Evolutionary conservation across 2,888 invertebrate genomes (phyloP), one percentile per base, ranked within the genome.

Genomic region (Scaptomyza flava): DNA sequence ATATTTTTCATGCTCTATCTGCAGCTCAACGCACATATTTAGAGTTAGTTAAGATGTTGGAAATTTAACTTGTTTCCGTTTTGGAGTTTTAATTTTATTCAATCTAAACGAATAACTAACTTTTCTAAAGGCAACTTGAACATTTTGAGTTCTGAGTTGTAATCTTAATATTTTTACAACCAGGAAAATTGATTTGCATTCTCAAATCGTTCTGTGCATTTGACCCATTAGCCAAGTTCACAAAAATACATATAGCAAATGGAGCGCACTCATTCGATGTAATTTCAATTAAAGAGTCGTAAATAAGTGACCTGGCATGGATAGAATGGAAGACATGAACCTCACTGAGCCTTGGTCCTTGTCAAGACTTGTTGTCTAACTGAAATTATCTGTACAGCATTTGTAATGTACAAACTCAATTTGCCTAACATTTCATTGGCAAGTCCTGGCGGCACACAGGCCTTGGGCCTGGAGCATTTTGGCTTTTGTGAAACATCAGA

Each of bases 361-460:
- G 47, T 58, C 48, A 17, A 11, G 47, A 45, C 50, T 78, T 75
- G 71, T 68, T 77, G 69, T 65, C 62, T 52, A 66, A 62, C 74
- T 69, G 52, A 79, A 79, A 77, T 82, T 69, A 81, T 83, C 75
- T 75, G 81, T 71, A 48, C 61, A 77, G 78, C 81, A 83, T 83
- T 86, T 86, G 75, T 69, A 78, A 83, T 81, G 81, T 78, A 78
- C 68, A 81, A 81, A 86, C 86, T 83, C 63, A 81, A 81, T 81
- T 81, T 83, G 79, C 70, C 72, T 75, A 78, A 76, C 87, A 84
- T 87, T 87, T 81, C 79, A 83, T 78, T 81, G 84, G 85, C 65
- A 68, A 81, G 69, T 83, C 77, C 87, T 72, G 68, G 81, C 78
- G 68, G 65, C 64, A 20, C 41, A 42, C 46, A 38, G 58, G 78